Conservation (phyloP, 2,888 invertebrate genomes). For the Rhynchonema sp. region DNA sequence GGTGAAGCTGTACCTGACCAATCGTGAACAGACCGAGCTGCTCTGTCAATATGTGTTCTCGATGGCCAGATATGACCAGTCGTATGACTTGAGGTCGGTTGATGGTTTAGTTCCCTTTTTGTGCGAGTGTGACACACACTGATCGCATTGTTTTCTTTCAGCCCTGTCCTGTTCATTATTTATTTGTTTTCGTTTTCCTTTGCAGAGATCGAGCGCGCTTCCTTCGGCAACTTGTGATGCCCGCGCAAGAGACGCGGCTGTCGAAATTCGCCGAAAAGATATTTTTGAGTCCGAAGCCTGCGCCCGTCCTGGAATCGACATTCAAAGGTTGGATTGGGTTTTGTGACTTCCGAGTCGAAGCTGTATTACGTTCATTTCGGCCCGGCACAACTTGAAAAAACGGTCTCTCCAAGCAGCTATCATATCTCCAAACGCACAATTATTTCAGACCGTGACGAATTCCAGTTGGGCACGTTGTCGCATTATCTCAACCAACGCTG, state of each 20-base stretch:
- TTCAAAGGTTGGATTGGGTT: conserved; percentile 34
- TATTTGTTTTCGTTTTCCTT: not conserved
- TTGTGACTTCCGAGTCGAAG: too few species aligned
- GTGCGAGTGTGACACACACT: conserved; percentile 37
- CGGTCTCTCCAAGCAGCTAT: too few species aligned
- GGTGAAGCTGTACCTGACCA: conserved; percentile 71
- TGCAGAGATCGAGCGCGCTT: conserved; percentile 54
- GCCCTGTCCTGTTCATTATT: not conserved
- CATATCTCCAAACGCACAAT: too few species aligned
- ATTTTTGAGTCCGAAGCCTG: conserved; percentile 76
- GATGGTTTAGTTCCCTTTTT: too few species aligned
- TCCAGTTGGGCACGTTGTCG: conserved; percentile 79
- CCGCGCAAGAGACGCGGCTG: conserved; percentile 29
- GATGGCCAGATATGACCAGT: conserved; percentile 83
- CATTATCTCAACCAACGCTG: conserved; percentile 74
- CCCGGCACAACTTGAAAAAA: too few species aligned
- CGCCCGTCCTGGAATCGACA: conserved; percentile 61
- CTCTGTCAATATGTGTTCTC: conserved; percentile 78
- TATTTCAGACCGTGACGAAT: conserved; percentile 58
- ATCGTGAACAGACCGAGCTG: conserved; percentile 60
- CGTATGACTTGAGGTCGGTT: conserved; percentile 94
- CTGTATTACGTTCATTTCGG: too few species aligned
- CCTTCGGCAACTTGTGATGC: conserved; percentile 57
- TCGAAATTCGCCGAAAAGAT: conserved; percentile 47
- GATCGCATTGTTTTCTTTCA: not conserved